phyloP scores from a whole-genome alignment of 1,140 invertebrate genomes.

The Antheraea pernyi region DNA sequence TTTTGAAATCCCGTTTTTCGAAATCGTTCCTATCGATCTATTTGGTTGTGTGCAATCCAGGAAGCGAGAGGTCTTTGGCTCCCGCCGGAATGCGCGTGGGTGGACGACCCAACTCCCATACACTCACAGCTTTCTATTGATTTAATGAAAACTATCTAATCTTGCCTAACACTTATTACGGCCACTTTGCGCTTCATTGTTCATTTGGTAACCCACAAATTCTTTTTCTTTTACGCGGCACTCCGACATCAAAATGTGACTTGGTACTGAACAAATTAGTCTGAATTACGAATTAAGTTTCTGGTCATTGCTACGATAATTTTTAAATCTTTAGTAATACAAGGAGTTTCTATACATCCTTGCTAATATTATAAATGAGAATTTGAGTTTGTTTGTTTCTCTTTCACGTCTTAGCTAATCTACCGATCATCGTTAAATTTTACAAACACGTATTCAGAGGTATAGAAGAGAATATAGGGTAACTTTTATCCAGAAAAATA shows the following conservation, averaged over 20 bases:
- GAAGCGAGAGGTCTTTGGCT: constrained; percentile 75
- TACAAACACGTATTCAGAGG: too few species aligned
- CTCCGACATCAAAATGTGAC: neutral
- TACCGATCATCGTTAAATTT: too few species aligned
- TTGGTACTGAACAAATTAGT: neutral
- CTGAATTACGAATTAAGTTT: neutral
- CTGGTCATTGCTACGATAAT: neutral
- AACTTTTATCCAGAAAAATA: too few species aligned
- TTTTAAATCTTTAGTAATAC: too few species aligned
- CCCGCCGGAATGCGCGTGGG: constrained; percentile 63
- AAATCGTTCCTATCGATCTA: constrained; percentile 30
- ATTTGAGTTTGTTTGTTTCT: too few species aligned
- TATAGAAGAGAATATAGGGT: too few species aligned
- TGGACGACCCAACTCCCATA: constrained; percentile 35
- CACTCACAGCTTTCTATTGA: constrained; percentile 58
- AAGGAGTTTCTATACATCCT: too few species aligned
- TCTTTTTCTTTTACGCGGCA: neutral
- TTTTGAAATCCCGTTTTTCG: constrained; percentile 26
- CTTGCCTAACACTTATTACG: constrained; percentile 63
- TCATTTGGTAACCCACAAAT: neutral
- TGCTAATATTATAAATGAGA: too few species aligned
- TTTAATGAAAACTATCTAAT: constrained; percentile 71
- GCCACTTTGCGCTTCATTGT: constrained; percentile 36
- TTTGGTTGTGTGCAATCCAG: constrained; percentile 58
- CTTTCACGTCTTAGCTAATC: too few species aligned